Evolutionary conservation across 2,888 invertebrate species (phyloP).

Genomic region (Cotesia congregata): DNA sequence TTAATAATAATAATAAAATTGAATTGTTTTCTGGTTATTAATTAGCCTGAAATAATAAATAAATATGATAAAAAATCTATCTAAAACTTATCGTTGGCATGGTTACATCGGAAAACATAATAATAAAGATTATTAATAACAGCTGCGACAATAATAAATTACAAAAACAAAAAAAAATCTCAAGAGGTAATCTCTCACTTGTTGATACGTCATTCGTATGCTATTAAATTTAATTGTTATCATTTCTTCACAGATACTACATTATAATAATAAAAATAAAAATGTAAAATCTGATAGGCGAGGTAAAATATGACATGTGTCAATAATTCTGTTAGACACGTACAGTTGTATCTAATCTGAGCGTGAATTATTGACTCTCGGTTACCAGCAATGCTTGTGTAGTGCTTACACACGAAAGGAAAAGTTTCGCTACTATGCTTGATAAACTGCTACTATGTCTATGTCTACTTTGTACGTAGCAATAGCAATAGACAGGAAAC

Average conservation of each 20-base stretch:
- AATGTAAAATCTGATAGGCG: neutral
- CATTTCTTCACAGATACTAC: too few relatives aligned
- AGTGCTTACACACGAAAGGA: neutral
- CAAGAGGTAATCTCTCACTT: neutral
- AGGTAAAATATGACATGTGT: neutral
- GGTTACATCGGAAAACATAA: neutral
- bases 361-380: neutral
- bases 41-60: neutral
- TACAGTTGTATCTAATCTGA: neutral
- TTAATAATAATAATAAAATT: neutral
- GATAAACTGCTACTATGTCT: too few relatives aligned
- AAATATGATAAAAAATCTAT: neutral
- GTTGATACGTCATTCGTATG: neutral
- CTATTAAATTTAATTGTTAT: neutral
- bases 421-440: neutral
- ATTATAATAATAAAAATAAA: neutral
- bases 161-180: neutral
- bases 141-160: constrained; percentile 8
- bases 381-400: neutral
- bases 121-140: neutral
- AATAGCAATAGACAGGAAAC: constrained; percentile 11
- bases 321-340: neutral
- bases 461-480: too few relatives aligned
- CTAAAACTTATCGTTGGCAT: neutral
- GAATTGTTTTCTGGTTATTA: neutral